phyloP scores from a whole-genome alignment of 2,797 vertebrate species.

The Sus cebifrons region DNA sequence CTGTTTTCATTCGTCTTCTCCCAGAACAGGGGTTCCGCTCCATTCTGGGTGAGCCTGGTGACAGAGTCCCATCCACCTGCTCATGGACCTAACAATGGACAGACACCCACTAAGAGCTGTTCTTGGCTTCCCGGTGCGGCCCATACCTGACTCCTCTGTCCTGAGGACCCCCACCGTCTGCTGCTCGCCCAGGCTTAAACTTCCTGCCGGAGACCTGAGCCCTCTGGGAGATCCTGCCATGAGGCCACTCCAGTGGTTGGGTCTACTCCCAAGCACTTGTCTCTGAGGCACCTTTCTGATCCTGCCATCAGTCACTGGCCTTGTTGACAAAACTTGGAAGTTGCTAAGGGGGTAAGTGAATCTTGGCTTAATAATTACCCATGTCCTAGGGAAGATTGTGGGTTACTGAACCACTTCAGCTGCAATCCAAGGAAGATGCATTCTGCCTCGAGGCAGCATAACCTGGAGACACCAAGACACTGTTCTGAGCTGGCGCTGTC shows the following conservation, averaged over 20 bases:
- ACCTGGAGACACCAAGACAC: background rate
- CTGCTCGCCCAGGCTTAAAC: background rate
- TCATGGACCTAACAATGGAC: background rate
- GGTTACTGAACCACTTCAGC: background rate
- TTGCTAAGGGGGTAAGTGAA: background rate
- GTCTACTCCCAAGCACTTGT: background rate
- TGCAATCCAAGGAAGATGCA: background rate
- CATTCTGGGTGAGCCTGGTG: background rate
- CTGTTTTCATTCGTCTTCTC: background rate
- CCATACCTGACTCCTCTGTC: background rate
- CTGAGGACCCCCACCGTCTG: background rate
- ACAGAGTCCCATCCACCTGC: background rate
- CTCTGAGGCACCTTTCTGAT: background rate
- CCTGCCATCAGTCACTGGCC: background rate
- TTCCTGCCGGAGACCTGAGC: background rate
- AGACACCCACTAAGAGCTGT: background rate
- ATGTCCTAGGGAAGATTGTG: background rate
- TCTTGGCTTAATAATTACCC: background rate
- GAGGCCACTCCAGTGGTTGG: background rate
- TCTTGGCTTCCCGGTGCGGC: background rate
- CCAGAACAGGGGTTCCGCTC: background rate
- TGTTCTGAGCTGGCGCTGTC: background rate
- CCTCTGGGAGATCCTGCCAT: background rate
- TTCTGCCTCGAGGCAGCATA: background rate
- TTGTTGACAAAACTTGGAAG: constrained; percentile 34